phyloP scores from a whole-genome alignment of 2,113 vertebrate species.

The Malurus cyaneus region DNA sequence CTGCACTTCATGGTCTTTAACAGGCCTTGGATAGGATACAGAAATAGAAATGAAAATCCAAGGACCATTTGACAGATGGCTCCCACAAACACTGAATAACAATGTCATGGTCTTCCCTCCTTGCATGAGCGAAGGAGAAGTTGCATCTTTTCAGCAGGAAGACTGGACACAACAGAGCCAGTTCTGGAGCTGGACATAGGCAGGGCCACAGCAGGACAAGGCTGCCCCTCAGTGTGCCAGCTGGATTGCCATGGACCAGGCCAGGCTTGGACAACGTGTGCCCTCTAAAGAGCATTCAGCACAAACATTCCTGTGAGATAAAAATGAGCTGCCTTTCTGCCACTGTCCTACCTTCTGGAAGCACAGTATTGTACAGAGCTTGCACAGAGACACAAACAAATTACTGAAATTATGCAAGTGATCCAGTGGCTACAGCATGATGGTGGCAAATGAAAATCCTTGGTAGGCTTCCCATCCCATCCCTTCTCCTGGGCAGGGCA shows the following conservation, averaged over 20 bases:
- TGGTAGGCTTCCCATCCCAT: background rate
- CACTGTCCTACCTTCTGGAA: background rate
- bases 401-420: too few relatives aligned
- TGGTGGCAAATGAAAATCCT: background rate
- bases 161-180: background rate
- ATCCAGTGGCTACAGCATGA: background rate
- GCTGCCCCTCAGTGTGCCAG: background rate
- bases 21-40: background rate
- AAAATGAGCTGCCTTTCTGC: background rate
- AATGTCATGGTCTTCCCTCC: background rate
- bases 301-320: accelerated
- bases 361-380: background rate
- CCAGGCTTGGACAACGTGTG: background rate
- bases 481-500: background rate
- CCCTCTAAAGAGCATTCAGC: background rate
- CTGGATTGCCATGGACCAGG: accelerated
- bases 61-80: background rate
- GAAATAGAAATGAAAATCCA: background rate
- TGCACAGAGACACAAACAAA: background rate
- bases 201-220: background rate
- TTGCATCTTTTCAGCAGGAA: background rate
- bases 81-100: background rate
- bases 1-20: background rate
- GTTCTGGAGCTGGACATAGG: background rate
- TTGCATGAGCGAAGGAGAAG: background rate